Evolutionary conservation across 2,888 invertebrate species (phyloP).

Genomic region (Lepidocyrtinus sp.): DNA sequence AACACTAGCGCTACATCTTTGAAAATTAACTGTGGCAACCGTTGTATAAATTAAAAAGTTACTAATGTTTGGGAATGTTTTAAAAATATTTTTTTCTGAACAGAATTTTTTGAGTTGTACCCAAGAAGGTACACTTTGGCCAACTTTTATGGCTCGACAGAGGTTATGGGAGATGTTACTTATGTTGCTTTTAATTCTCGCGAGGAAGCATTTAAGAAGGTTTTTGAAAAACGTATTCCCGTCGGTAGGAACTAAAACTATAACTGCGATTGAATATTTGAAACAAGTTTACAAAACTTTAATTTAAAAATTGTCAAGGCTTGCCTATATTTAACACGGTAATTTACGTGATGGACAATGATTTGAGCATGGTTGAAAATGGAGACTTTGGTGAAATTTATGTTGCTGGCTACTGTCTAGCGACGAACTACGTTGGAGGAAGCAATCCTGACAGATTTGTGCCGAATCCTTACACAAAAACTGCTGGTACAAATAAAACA

Average conservation of each 20-base stretch:
- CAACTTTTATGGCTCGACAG: conserved; percentile 94
- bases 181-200: conserved; percentile 79
- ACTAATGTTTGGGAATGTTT: no score
- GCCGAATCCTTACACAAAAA: conserved; percentile 54
- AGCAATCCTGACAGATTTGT: conserved; percentile 68
- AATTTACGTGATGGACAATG: conserved; percentile 83
- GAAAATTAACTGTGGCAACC: no score
- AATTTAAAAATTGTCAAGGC: conserved; percentile 75
- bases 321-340: conserved; percentile 85
- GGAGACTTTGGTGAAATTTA: conserved; percentile 74
- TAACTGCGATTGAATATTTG: not conserved
- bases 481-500: no score
- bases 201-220: conserved; percentile 75
- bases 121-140: conserved; percentile 76
- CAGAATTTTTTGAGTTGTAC: conserved; percentile 77
- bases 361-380: conserved; percentile 79
- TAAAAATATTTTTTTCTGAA: no score
- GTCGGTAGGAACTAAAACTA: conserved; percentile 78
- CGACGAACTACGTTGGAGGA: conserved; percentile 68
- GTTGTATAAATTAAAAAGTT: no score
- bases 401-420: conserved; percentile 67
- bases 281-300: no score
- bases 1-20: no score
- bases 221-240: conserved; percentile 79
- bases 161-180: conserved; percentile 93